Percentiles rank a stretch among this genome's conserved stretches.
phyloP scores from a whole-genome alignment of 2,797 vertebrate genomes.

The Centroberyx gerrardi region DNA sequence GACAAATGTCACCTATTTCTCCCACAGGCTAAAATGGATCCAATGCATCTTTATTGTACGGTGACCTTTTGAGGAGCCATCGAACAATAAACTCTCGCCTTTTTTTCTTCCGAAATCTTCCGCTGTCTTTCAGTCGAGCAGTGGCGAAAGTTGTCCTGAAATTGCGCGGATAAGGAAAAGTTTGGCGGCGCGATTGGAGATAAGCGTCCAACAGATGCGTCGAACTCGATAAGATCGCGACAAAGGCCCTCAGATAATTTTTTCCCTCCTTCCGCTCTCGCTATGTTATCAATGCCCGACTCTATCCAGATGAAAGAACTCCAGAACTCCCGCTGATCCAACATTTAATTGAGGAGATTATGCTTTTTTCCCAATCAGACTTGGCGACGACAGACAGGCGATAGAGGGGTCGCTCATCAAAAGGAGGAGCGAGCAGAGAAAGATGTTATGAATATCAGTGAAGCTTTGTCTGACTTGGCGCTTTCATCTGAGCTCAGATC shows the following conservation, averaged over 20 bases:
- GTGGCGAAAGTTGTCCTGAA: conserved; percentile 5
- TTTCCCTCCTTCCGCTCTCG: conserved; percentile 12
- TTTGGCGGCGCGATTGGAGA: conserved; percentile 35
- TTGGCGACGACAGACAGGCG: conserved; percentile 41
- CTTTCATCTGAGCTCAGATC: conserved; percentile 56
- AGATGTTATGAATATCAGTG: conserved; percentile 60
- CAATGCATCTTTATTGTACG: conserved; percentile 26
- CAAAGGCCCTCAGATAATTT: conserved; percentile 4
- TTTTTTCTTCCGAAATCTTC: conserved; percentile 5
- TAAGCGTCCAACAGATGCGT: conserved; percentile 43
- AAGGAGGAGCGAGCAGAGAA: conserved; percentile 33
- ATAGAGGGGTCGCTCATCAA: conserved; percentile 33
- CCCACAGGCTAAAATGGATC: conserved; percentile 39
- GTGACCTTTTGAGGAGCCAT: conserved; percentile 60
- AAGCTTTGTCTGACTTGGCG: conserved; percentile 55
- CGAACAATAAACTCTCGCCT: conserved; percentile 32
- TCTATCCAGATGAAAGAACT: conserved; percentile 66
- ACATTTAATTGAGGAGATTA: conserved; percentile 65
- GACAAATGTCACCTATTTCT: conserved; percentile 63
- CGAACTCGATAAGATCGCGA: conserved; percentile 39
- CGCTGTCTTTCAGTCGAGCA: neutral
- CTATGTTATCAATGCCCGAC: conserved; percentile 49
- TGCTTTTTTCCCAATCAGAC: conserved; percentile 59
- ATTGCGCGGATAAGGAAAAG: conserved; percentile 10
- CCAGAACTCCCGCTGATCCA: conserved; percentile 51